phyloP scores from a whole-genome alignment of 2,888 invertebrate species.

The Dendrolimus houi region DNA sequence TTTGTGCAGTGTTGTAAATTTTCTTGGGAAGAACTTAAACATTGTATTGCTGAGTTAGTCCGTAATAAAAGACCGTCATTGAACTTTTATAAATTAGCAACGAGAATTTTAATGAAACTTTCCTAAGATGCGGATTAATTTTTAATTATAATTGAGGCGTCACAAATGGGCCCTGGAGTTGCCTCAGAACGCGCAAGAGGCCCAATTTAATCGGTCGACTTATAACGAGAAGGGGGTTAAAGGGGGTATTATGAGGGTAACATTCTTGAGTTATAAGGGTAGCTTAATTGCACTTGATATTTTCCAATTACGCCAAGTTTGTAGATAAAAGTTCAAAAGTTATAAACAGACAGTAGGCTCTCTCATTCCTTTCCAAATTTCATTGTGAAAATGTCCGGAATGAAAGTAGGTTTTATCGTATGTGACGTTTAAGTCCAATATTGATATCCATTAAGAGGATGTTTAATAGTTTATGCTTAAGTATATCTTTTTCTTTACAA shows the following conservation, averaged over 20 bases:
- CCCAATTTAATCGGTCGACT: conserved; percentile 63
- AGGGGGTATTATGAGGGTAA: conserved; percentile 45
- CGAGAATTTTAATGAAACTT: conserved; percentile 31
- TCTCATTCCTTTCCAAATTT: no score
- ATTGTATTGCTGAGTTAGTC: no score
- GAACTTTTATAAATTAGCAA: background rate
- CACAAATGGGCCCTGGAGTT: background rate
- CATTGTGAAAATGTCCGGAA: no score
- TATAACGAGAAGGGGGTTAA: conserved; percentile 47
- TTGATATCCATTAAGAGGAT: background rate
- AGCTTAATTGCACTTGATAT: conserved; percentile 57
- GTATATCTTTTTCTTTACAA: background rate
- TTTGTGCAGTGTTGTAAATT: no score
- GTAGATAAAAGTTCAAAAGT: background rate
- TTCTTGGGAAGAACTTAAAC: no score
- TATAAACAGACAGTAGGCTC: background rate
- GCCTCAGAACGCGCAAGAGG: conserved; percentile 51
- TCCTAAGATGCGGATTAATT: conserved; percentile 52
- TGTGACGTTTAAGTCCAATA: background rate
- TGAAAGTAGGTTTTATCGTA: background rate
- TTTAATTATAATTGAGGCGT: conserved; percentile 66
- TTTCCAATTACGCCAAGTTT: conserved; percentile 20
- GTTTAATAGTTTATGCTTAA: background rate
- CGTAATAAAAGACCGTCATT: background rate
- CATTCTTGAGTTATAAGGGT: conserved; percentile 63